Conservation (phyloP, 2,113 vertebrate species). For the Prionailurus bengalensis region DNA sequence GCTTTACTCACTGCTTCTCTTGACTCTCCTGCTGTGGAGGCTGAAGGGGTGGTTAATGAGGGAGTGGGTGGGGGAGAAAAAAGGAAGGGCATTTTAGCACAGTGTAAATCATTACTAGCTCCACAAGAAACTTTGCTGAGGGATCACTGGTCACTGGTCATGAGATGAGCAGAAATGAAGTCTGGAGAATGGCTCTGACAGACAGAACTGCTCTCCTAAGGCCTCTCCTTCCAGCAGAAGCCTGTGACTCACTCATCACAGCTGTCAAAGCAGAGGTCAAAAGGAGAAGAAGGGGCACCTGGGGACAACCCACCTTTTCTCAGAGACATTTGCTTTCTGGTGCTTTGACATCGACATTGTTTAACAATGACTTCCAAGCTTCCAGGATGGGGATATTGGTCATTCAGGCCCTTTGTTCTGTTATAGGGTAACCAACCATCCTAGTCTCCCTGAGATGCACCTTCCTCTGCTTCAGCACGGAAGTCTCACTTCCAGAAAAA, state of each 20-base stretch:
- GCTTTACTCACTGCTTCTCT: conserved; percentile 1
- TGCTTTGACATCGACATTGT: not conserved
- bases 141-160: conserved; percentile 38
- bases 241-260: conserved; percentile 21
- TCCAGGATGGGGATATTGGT: not conserved
- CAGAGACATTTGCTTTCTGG: not conserved
- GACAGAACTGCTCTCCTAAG: not conserved
- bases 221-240: conserved; percentile 41
- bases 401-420: not conserved
- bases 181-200: conserved; percentile 22
- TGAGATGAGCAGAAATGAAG: conserved; percentile 59
- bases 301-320: not conserved
- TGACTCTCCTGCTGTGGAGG: not conserved
- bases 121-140: not conserved
- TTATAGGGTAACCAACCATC: not conserved
- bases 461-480: not conserved
- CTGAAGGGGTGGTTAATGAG: rapidly evolving
- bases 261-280: conserved; percentile 70
- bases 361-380: not conserved
- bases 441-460: not conserved
- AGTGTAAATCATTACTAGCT: conserved; percentile 29
- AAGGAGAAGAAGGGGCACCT: conserved; percentile 66
- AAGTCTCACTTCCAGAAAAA: not conserved
- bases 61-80: not conserved
- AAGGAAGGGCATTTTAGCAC: conserved; percentile 34